Percentiles rank a stretch among this genome's conserved stretches.
Conservation (phyloP, 35 echinoderm and acorn worm species). For the Apostichopus californicus region DNA sequence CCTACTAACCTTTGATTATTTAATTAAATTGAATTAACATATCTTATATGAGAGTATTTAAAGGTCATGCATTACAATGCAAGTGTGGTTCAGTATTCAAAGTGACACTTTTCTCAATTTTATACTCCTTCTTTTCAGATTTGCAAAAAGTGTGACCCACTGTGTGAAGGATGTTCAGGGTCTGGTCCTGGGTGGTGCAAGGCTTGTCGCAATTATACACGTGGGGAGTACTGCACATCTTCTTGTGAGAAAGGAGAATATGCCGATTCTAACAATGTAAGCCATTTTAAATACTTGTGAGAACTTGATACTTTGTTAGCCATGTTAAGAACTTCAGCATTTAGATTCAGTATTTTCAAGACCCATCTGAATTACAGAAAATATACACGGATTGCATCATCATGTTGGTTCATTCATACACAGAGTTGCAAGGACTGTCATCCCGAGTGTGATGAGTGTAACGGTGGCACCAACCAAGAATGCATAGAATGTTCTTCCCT, state of each 20-base stretch:
- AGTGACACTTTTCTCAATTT: background rate
- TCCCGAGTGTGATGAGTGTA: constrained; percentile 36
- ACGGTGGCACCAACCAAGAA: background rate
- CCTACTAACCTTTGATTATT: too few relatives aligned
- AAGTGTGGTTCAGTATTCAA: background rate
- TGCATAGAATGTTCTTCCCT: background rate
- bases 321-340: too few relatives aligned
- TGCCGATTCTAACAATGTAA: constrained; percentile 43
- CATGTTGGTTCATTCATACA: background rate
- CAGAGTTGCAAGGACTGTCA: constrained; percentile 26
- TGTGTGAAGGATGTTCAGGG: constrained; percentile 63
- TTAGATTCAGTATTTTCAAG: too few relatives aligned
- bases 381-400: too few relatives aligned
- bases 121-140: constrained; percentile 39
- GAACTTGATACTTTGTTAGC: background rate
- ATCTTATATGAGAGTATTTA: too few relatives aligned
- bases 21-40: too few relatives aligned
- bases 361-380: too few relatives aligned
- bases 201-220: constrained; percentile 48
- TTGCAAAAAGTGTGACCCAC: constrained; percentile 67
- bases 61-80: too few relatives aligned
- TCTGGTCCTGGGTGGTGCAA: constrained; percentile 58
- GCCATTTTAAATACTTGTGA: background rate
- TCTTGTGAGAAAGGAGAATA: constrained; percentile 43
- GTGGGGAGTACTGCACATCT: constrained; percentile 39